Evolutionary conservation across 2,113 vertebrate genomes (phyloP).

Genomic region (Chloropsis cyanopogon): DNA sequence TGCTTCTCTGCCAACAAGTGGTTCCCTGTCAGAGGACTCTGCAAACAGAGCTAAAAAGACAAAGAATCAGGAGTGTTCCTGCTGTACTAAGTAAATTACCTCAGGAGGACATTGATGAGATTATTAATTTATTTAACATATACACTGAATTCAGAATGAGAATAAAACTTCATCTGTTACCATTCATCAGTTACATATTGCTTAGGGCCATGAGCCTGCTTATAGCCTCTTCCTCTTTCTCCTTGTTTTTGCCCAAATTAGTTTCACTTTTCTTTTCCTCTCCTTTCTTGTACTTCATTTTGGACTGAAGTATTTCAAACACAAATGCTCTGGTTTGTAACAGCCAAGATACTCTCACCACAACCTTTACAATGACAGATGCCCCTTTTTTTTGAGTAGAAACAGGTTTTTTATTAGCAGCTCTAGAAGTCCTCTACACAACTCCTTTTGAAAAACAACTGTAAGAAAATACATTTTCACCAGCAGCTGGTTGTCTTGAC

Average conservation of each 20-base stretch:
- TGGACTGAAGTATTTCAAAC: background rate
- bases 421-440: background rate
- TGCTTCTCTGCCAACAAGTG: background rate
- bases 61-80: background rate
- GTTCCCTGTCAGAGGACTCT: background rate
- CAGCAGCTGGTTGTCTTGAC: background rate
- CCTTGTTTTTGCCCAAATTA: background rate
- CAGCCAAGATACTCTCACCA: background rate
- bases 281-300: background rate
- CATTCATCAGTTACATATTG: background rate
- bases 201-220: background rate
- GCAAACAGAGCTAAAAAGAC: background rate
- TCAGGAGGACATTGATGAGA: slow-evolving; percentile 23
- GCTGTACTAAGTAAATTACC: slow-evolving; percentile 19
- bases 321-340: background rate
- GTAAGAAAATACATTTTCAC: background rate
- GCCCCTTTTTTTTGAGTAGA: background rate
- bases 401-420: background rate
- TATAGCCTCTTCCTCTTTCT: background rate
- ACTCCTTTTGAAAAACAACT: background rate
- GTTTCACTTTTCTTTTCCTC: background rate
- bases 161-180: slow-evolving; percentile 2
- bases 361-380: background rate
- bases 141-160: background rate
- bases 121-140: slow-evolving; percentile 39